Percentiles rank a stretch among this genome's conserved stretches.
Evolutionary conservation across 2,888 invertebrate genomes (phyloP).

Genomic region (Ariolimax columbianus): DNA sequence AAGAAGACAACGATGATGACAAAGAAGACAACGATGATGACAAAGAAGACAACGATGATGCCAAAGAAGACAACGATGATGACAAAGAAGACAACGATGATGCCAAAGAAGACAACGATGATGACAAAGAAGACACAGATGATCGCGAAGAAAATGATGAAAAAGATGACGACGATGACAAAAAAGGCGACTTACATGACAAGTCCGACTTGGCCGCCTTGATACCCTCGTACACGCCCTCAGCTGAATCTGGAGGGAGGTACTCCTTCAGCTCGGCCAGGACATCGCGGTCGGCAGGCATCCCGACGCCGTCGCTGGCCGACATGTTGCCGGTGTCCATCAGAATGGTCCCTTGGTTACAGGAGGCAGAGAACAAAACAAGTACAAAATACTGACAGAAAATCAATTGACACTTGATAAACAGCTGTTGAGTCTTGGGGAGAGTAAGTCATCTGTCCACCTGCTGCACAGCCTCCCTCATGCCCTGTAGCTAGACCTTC

Average conservation of each 20-base stretch:
- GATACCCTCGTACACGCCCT: slow-evolving; percentile 81
- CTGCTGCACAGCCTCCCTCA: too few species aligned
- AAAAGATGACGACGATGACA: not conserved
- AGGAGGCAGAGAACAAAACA: too few species aligned
- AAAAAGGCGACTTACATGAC: slow-evolving; percentile 75
- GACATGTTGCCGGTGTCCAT: slow-evolving; percentile 90
- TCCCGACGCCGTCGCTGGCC: slow-evolving; percentile 84
- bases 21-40: too few species aligned
- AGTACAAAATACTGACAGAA: too few species aligned
- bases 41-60: not conserved
- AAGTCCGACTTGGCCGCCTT: slow-evolving; percentile 85
- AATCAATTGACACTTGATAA: too few species aligned
- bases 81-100: too few species aligned
- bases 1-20: too few species aligned
- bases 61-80: not conserved
- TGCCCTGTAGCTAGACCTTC: too few species aligned
- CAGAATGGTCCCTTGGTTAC: slow-evolving; percentile 85
- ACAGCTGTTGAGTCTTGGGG: too few species aligned
- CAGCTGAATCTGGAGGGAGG: slow-evolving; percentile 78
- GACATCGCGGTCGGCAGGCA: slow-evolving; percentile 84
- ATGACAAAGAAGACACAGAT: not conserved
- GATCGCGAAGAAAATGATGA: too few species aligned
- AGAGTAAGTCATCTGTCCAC: too few species aligned
- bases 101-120: not conserved
- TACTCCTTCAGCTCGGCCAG: slow-evolving; percentile 80